These are phyloP conservation scores for Eristalinus sepulchralis DNA, from an alignment of 2,888 invertebrate species.

Conservation along the genomic window DNA sequence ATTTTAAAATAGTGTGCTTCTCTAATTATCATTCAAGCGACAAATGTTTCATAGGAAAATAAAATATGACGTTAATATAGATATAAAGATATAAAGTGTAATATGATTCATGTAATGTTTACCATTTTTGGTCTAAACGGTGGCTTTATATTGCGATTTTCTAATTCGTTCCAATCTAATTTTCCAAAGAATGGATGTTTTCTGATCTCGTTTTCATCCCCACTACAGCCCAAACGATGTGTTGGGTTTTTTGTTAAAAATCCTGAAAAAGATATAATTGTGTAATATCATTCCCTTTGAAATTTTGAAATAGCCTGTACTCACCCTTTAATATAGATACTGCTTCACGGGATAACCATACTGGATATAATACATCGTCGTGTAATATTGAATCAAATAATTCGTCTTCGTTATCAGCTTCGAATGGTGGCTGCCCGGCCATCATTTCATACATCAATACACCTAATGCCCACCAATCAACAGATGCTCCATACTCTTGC, in stretches of 20 bases:
- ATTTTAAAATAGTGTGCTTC: no score
- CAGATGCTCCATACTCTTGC: slow-evolving; percentile 93
- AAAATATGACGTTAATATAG: no score
- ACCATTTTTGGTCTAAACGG: slow-evolving; percentile 99
- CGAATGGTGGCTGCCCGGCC: slow-evolving; percentile 99
- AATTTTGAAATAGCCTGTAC: not conserved
- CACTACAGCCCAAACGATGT: slow-evolving; percentile 95
- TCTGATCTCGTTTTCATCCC: slow-evolving; percentile 87
- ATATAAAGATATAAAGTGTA: not conserved
- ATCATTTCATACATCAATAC: slow-evolving; percentile 99
- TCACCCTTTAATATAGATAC: slow-evolving; percentile 92
- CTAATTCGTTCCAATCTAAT: slow-evolving; percentile 97
- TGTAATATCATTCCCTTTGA: not conserved
- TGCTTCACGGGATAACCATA: slow-evolving; percentile 96
- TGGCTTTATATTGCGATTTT: slow-evolving; percentile 94
- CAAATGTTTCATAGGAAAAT: no score
- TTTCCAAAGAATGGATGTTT: slow-evolving; percentile 96
- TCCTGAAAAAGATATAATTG: slow-evolving; percentile 79
- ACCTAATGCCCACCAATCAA: slow-evolving; percentile 98
- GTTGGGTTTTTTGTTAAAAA: slow-evolving; percentile 99
- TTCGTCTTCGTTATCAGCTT: slow-evolving; percentile 99
- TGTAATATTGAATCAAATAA: slow-evolving; percentile 98
- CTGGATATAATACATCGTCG: slow-evolving; percentile 99
- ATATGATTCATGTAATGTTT: slow-evolving; percentile 74
- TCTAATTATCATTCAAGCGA: no score